Conservation (phyloP, 2,797 vertebrate species). For the Molossus molossus region DNA sequence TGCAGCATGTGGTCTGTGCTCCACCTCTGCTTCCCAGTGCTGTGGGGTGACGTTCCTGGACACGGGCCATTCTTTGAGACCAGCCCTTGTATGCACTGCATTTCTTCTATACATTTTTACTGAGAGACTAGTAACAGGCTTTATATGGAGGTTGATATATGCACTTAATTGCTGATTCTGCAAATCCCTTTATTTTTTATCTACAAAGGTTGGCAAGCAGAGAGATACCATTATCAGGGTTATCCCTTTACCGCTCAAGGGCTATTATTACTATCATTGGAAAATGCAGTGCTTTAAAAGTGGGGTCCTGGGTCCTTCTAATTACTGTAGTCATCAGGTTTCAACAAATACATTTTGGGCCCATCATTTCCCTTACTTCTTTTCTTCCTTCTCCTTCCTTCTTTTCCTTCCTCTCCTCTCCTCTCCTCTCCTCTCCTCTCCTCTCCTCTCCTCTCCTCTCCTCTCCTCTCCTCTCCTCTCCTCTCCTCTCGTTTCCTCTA, state of each 20-base stretch:
- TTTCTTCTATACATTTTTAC: not conserved
- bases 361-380: not conserved
- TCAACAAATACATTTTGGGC: not conserved
- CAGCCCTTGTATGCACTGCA: not conserved
- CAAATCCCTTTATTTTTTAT: constrained; percentile 55
- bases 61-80: not conserved
- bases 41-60: not conserved
- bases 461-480: accelerated
- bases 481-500: accelerated
- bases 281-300: constrained; percentile 55
- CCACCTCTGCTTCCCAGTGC: not conserved
- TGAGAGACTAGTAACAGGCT: not conserved
- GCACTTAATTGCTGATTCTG: constrained; percentile 14
- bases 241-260: constrained; percentile 19
- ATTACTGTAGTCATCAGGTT: not conserved
- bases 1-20: not conserved
- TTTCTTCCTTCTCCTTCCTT: accelerated
- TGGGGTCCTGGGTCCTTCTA: not conserved
- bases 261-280: not conserved
- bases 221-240: not conserved
- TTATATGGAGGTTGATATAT: not conserved
- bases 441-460: accelerated
- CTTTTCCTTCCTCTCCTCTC: accelerated
- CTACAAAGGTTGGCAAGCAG: not conserved
- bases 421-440: not conserved